phyloP scores from a whole-genome alignment of 2,113 vertebrate species.

The Bambusicola thoracicus region DNA sequence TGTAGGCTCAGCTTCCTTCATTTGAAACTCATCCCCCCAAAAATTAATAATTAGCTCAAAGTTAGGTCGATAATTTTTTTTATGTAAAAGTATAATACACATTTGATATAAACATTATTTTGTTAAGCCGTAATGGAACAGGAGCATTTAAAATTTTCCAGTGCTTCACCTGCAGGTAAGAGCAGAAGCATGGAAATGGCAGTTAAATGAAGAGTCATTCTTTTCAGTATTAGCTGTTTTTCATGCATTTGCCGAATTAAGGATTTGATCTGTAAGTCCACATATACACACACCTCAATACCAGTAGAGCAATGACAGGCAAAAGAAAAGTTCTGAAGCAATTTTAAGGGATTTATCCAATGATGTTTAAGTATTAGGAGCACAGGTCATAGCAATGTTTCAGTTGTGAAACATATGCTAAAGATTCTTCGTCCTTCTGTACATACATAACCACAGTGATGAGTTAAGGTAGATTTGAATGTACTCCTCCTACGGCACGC shows the following conservation, averaged over 20 bases:
- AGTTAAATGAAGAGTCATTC: constrained; percentile 49
- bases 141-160: neutral
- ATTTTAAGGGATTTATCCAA: neutral
- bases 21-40: neutral
- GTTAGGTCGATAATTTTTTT: constrained; percentile 17
- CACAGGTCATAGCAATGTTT: neutral
- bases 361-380: constrained; percentile 20
- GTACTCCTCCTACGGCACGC: constrained; percentile 17
- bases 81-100: neutral
- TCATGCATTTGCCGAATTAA: constrained; percentile 45
- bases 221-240: constrained; percentile 34
- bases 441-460: neutral
- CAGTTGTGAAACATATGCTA: constrained; percentile 37
- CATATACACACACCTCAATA: neutral
- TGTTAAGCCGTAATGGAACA: neutral
- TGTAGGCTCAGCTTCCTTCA: neutral
- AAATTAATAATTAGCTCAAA: no score
- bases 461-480: constrained; percentile 26
- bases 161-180: constrained; percentile 13
- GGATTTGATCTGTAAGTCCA: neutral
- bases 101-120: neutral
- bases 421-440: constrained; percentile 45
- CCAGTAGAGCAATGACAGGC: neutral
- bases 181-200: constrained; percentile 56
- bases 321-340: constrained; percentile 30